Evolutionary conservation across 2,797 vertebrate genomes (phyloP), one percentile per base, ranked within the genome.

Genomic region (Gambusia yucatana): DNA sequence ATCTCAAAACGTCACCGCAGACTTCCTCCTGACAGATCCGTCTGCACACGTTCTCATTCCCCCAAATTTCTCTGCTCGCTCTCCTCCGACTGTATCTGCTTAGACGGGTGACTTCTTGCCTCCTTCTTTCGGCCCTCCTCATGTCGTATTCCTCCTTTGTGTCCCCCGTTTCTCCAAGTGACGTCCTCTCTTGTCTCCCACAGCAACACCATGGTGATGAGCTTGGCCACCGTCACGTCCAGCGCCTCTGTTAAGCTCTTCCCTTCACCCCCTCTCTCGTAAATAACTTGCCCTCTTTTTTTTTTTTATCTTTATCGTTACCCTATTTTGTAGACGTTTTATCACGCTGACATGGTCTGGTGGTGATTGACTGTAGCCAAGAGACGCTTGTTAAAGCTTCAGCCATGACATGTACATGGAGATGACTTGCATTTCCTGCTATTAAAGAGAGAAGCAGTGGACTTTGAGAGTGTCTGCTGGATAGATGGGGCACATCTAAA

Each of bases 141-240:
- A 81, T 86, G 91, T 92, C 84, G 87, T 94, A 92, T 92, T 88
- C 92, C 90, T 93, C 87, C 88, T 94, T 95, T 94, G 91, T 95
- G 93, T 94, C 92, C 90, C 87, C 88, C 88, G 85, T 92, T 92
- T 93, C 91, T 91, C 81, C 79, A 92, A 91, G 93, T 96, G 95
- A 96, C 96, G 95, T 96, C 94, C 93, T 94, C 90, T 61, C 76
- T 87, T 79, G 94, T 95, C 94, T 95, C 95, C 94, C 95, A 90
- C 94, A 87, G 95, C 95, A 95, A 96, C 95, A 75, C 94, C 96
- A 96, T 95, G 94, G 94, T 90, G 93, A 96, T 92, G 92, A 89
- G 90, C 90, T 70, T 88, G 91, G 88, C 89, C 91, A 88, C 91
- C 95, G 94, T 95, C 94, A 94, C 86, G 92, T 95, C 94, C 93